A percentile compares a stretch with the other conserved stretches of the same genome.
Conservation (phyloP, 2,113 vertebrate species). For the Epinephelus cyanopodus region DNA sequence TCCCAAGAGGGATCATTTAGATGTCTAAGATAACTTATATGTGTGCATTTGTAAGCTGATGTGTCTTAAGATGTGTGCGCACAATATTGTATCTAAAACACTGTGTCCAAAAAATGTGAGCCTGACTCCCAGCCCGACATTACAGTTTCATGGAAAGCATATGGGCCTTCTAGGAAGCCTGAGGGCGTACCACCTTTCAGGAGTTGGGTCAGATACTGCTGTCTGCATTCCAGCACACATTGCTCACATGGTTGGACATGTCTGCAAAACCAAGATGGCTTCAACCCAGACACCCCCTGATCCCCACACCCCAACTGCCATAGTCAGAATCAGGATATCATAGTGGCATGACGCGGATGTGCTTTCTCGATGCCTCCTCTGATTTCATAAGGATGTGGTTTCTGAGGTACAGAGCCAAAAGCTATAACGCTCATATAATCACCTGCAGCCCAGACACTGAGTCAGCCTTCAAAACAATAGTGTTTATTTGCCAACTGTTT, state of each 20-base stretch:
- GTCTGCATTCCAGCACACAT: slow-evolving; percentile 20
- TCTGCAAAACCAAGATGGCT: slow-evolving; percentile 29
- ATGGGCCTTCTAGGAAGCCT: slow-evolving; percentile 5
- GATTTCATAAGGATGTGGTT: slow-evolving; percentile 32
- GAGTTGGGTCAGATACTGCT: slow-evolving; percentile 13
- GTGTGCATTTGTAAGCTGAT: not conserved
- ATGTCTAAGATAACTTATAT: not conserved
- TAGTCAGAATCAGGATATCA: slow-evolving; percentile 33
- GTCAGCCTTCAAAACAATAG: slow-evolving; percentile 47
- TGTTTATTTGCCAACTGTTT: slow-evolving; percentile 41
- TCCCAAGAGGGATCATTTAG: not conserved
- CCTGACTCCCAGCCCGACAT: slow-evolving; percentile 4
- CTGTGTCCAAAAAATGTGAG: slow-evolving; percentile 11
- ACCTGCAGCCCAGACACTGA: slow-evolving; percentile 53
- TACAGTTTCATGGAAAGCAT: slow-evolving; percentile 33
- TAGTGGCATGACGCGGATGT: slow-evolving; percentile 20
- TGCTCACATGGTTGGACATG: slow-evolving; percentile 33
- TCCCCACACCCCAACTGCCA: not conserved
- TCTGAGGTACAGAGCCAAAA: slow-evolving; percentile 18
- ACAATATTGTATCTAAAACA: not conserved
- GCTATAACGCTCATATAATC: slow-evolving; percentile 27
- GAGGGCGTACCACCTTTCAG: slow-evolving; percentile 25
- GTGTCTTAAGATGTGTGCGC: not conserved
- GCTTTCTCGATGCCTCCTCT: slow-evolving; percentile 6
- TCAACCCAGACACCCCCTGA: slow-evolving; percentile 4